A percentile compares a stretch with the other conserved stretches of the same genome.
These are phyloP conservation scores for Theocolax elegans DNA, from an alignment of 1,140 invertebrate genomes.

Conservation along the genomic window DNA sequence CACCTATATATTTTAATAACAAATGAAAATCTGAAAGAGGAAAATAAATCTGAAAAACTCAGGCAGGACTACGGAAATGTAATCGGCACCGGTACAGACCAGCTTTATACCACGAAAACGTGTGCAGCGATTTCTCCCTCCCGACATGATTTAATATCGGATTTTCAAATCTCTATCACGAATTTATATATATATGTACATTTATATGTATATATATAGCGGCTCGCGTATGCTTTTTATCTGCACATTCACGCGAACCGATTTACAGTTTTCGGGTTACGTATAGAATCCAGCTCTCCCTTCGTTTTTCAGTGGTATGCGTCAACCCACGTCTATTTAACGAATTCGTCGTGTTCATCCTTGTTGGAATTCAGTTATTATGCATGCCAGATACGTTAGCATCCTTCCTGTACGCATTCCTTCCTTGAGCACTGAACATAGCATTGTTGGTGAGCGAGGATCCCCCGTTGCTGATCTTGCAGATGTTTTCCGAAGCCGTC, in stretches of 20 bases:
- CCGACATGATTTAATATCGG: constrained; percentile 32
- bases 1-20: constrained; percentile 30
- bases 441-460: no score
- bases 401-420: constrained; percentile 18
- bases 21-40: constrained; percentile 31
- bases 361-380: constrained; percentile 53
- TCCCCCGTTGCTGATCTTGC: constrained; percentile 30
- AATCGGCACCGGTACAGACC: constrained; percentile 18
- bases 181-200: constrained; percentile 22
- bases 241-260: not conserved
- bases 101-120: not conserved
- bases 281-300: no score
- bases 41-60: constrained; percentile 15
- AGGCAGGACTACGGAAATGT: not conserved
- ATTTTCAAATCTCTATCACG: constrained; percentile 17
- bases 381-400: constrained; percentile 40
- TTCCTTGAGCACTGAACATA: no score
- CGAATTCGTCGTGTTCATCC: not conserved
- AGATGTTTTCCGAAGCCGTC: no score
- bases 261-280: no score
- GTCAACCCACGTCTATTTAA: constrained; percentile 19
- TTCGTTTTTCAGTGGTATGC: not conserved
- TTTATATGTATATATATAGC: no score
- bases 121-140: not conserved
- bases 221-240: constrained; percentile 1